phyloP scores from a whole-genome alignment of 1,140 invertebrate genomes.

The Anoplolepis gracilipes region DNA sequence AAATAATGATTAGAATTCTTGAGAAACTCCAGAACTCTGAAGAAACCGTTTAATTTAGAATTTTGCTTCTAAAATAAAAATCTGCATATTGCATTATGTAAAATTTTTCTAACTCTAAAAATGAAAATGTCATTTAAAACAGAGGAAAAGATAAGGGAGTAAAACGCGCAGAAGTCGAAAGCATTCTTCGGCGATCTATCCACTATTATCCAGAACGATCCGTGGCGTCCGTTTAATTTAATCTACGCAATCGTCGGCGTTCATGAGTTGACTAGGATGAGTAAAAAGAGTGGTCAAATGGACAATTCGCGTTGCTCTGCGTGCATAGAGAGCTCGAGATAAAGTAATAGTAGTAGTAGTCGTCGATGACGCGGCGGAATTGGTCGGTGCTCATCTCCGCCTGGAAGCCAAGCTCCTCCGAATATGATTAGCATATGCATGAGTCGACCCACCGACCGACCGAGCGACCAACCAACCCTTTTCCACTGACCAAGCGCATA shows the following conservation, averaged over 20 bases:
- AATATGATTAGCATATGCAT: constrained; percentile 84
- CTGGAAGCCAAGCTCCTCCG: constrained; percentile 77
- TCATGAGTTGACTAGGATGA: constrained; percentile 28
- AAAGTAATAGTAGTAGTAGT: constrained; percentile 65
- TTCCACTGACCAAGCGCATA: constrained; percentile 81
- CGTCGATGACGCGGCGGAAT: constrained; percentile 72
- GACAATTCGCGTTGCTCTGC: constrained; percentile 34
- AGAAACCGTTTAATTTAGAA: too few relatives aligned
- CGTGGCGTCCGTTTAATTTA: constrained; percentile 63
- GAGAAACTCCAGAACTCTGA: too few relatives aligned
- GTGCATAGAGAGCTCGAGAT: constrained; percentile 52
- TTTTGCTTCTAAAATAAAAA: too few relatives aligned
- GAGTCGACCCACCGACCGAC: constrained; percentile 73
- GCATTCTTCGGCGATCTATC: constrained; percentile 27
- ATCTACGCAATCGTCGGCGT: constrained; percentile 43
- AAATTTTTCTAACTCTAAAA: constrained; percentile 21
- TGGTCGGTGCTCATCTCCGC: constrained; percentile 74
- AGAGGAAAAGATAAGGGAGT: neutral
- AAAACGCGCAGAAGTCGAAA: neutral
- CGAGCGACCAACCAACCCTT: constrained; percentile 72
- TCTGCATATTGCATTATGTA: neutral
- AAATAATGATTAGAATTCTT: too few relatives aligned
- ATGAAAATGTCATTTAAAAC: neutral
- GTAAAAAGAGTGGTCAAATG: constrained; percentile 55
- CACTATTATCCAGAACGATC: constrained; percentile 20